Percentiles rank a stretch among this genome's conserved stretches.
Evolutionary conservation across 35 echinoderm and acorn worm genomes (phyloP).

Genomic region (Lytechinus pictus): DNA sequence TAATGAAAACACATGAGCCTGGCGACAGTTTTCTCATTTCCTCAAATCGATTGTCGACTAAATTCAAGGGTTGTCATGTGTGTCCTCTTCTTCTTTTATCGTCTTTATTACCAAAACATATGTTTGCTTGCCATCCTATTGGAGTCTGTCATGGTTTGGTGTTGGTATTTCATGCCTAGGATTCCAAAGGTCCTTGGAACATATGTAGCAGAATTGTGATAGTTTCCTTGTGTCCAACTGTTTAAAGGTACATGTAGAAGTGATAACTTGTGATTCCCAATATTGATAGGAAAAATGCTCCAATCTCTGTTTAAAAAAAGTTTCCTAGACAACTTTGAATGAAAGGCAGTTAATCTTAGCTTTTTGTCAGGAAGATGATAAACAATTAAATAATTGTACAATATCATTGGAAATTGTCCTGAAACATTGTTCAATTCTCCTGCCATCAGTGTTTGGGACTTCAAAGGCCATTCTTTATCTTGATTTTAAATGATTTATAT

Average conservation of each 20-base stretch:
- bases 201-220: background rate
- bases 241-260: background rate
- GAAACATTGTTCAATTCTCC: background rate
- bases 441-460: background rate
- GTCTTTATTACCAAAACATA: background rate
- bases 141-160: background rate
- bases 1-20: constrained; percentile 12
- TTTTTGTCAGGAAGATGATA: background rate
- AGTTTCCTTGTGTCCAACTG: background rate
- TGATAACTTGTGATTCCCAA: no score
- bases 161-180: background rate
- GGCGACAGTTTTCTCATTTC: constrained; percentile 9
- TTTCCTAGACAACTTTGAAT: background rate
- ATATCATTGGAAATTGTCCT: background rate
- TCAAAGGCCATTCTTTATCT: background rate
- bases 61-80: background rate
- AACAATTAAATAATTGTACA: background rate
- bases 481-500: background rate
- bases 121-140: background rate
- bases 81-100: background rate
- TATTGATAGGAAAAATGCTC: background rate
- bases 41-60: background rate
- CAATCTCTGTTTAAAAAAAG: background rate
- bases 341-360: background rate
- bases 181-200: background rate